These are phyloP conservation scores for Naso thynnoides DNA, from an alignment of 2,797 vertebrate genomes.

Conservation along the genomic window DNA sequence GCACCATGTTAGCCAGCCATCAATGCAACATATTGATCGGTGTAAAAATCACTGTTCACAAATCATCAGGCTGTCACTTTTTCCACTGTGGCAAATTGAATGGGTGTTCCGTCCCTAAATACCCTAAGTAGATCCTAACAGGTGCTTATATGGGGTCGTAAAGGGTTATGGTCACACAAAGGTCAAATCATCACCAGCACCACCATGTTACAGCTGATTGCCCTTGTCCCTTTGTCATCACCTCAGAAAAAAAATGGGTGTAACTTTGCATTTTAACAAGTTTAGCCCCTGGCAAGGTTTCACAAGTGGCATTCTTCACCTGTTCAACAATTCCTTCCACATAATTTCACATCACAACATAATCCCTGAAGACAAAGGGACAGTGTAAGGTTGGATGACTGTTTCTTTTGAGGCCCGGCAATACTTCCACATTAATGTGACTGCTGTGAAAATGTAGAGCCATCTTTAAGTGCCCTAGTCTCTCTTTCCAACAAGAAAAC, in stretches of 20 bases:
- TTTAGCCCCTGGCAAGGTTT: conserved; percentile 71
- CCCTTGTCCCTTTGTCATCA: conserved; percentile 56
- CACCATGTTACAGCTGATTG: conserved; percentile 55
- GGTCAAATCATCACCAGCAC: conserved; percentile 46
- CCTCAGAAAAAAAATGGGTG: conserved; percentile 64
- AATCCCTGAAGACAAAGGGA: conserved; percentile 36
- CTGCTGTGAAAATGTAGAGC: conserved; percentile 32
- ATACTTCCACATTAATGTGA: conserved; percentile 19
- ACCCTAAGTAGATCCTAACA: conserved; percentile 50
- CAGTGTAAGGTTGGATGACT: conserved; percentile 26
- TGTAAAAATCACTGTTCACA: conserved; percentile 49
- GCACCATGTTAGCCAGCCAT: conserved; percentile 28
- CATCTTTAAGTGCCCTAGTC: conserved; percentile 47
- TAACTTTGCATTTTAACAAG: conserved; percentile 68
- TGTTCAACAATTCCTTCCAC: conserved; percentile 40
- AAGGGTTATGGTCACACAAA: conserved; percentile 48
- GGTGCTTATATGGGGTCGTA: conserved; percentile 48
- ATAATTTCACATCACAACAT: conserved; percentile 56
- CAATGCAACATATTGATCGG: conserved; percentile 43
- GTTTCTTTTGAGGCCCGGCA: conserved; percentile 31
- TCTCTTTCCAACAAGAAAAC: not conserved
- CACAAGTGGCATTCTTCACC: conserved; percentile 60
- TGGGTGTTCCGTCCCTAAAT: conserved; percentile 29
- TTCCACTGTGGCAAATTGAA: conserved; percentile 13
- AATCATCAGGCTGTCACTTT: conserved; percentile 46